A percentile compares a stretch with the other conserved stretches of the same genome.
Evolutionary conservation across 2,113 vertebrate species (phyloP).

Genomic region (Sisor rabdophorus): DNA sequence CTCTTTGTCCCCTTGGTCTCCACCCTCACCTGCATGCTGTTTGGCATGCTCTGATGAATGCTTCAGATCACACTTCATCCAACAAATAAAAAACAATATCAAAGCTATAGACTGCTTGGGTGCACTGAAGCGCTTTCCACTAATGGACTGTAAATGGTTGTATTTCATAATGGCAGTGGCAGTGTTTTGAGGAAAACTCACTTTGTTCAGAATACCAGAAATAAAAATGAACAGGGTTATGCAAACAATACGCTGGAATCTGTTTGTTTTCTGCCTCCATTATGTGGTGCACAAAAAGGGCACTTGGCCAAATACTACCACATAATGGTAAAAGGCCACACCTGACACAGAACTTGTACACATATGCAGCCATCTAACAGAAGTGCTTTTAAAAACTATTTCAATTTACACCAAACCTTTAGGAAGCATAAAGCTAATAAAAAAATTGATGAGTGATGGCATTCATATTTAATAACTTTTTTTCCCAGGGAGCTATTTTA

Average conservation of each 20-base stretch:
- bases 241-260: not conserved
- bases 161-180: not conserved
- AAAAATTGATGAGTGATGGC: no score
- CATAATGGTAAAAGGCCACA: not conserved
- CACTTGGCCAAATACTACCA: constrained; percentile 3
- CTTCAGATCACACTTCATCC: constrained; percentile 44
- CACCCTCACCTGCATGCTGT: constrained; percentile 28
- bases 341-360: constrained; percentile 13
- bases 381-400: constrained; percentile 17
- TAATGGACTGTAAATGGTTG: constrained; percentile 51
- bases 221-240: constrained; percentile 1
- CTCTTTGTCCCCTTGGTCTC: not conserved
- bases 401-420: no score
- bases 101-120: constrained; percentile 1
- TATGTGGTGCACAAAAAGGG: not conserved
- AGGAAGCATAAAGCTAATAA: no score
- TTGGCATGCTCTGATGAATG: constrained; percentile 40
- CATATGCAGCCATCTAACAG: not conserved
- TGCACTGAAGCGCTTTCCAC: constrained; percentile 44
- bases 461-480: no score
- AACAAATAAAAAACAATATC: constrained; percentile 32
- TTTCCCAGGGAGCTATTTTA: no score
- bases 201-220: constrained; percentile 17
- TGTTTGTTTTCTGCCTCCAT: not conserved
- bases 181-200: constrained; percentile 19